Evolutionary conservation across 2,888 invertebrate species (phyloP), one percentile per base, ranked within the genome.

Genomic region (Tenodera sinensis): DNA sequence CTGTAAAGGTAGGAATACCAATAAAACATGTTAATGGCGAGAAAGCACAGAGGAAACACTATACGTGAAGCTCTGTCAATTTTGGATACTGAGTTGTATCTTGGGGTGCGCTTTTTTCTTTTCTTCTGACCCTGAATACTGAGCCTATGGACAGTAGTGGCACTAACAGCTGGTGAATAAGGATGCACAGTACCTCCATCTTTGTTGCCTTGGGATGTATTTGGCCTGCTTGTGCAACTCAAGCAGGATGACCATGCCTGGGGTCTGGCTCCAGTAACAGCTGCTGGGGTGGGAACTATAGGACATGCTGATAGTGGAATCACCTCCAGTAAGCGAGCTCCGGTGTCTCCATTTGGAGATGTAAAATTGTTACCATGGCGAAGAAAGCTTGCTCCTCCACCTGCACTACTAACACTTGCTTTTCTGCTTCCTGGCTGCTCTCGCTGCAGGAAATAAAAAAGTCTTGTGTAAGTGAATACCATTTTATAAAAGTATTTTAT

Each of bases 41-140:
- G 92, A 93, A 97, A 97, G 84, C 96, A 94, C 88, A 97, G 92
- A 0, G 97, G 97, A 92, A 97, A 97, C 47, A 97, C 95, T 83
- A 97, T 94, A 83, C 97, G 93, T 14, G 97, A 96, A 28, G 96
- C 96, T 28, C 96, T 94, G 93, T 97, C 97, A 91, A 97, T 97
- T 93, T 96, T 96, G 90, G 97, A 97, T 3, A 97, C 97, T 42
- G 97, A 97, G 93, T 97, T 97, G 92, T 96, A 96, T 91, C 96
- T 94, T 0, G 96, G 96, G 3, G 95, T 94, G 89, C 94, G 93
- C 91, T 93, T 94, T 91, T 94, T 94, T 90, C 89, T 88, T 9
- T 89, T 81, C 54, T 30, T 42, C 47, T 81, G 85, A 91, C 91
- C 91, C 84, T 87, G 89, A 28, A 90, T n/a, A n/a, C 90, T 90